phyloP scores from a whole-genome alignment of 2,797 vertebrate species.

The Gymnothorax reevesii region DNA sequence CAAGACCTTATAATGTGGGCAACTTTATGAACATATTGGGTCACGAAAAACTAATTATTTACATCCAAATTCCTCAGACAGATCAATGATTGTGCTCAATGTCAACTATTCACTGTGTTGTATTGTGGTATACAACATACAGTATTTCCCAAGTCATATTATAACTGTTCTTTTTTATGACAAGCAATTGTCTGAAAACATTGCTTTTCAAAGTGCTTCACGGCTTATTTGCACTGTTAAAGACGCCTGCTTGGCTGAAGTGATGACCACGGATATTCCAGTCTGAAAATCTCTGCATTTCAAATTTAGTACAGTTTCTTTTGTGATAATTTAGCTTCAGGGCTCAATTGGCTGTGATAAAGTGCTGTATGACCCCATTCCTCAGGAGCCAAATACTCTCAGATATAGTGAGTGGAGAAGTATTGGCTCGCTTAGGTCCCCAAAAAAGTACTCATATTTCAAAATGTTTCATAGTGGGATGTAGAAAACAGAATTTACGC shows the following conservation, averaged over 20 bases:
- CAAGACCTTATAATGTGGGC: neutral
- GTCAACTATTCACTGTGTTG: neutral
- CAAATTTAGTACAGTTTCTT: neutral
- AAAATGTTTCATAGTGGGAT: neutral
- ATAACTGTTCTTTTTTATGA: neutral
- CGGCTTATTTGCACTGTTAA: neutral
- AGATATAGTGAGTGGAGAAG: neutral
- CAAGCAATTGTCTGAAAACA: neutral
- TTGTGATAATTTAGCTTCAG: constrained; percentile 1
- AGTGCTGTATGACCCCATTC: neutral
- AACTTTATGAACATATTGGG: neutral
- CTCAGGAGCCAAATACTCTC: neutral
- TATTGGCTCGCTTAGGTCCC: neutral
- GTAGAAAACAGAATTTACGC: neutral
- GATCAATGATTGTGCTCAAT: neutral
- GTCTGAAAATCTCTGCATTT: neutral
- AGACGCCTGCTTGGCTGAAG: neutral
- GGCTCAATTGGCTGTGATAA: neutral
- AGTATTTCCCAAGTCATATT: neutral
- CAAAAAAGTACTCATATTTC: neutral
- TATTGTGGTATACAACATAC: neutral
- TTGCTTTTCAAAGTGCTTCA: neutral
- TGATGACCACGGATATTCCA: neutral
- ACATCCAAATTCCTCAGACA: neutral
- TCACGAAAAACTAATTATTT: neutral